These are phyloP conservation scores for Drosophila flavopinicola DNA, from an alignment of 2,888 invertebrate genomes.

Conservation along the genomic window DNA sequence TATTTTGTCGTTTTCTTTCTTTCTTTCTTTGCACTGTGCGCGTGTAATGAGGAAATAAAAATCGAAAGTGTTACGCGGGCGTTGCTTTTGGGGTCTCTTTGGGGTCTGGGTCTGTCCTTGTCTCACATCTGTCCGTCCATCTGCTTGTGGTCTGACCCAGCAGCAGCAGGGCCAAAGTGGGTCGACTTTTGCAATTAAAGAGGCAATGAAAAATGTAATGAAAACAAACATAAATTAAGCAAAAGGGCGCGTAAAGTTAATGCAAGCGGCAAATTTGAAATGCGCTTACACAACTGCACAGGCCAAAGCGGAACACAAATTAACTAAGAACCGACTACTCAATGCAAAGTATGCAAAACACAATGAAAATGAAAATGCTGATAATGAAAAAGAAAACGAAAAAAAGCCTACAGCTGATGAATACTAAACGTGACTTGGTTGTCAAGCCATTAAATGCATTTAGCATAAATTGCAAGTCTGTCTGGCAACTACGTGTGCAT, in stretches of 20 bases:
- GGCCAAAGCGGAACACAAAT: constrained; percentile 30
- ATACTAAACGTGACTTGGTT: constrained; percentile 65
- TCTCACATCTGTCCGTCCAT: constrained; percentile 17
- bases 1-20: constrained; percentile 19
- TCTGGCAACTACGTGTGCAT: constrained; percentile 31
- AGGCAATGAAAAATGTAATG: constrained; percentile 54
- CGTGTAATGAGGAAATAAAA: constrained; percentile 69
- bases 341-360: constrained; percentile 36
- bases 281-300: constrained; percentile 43
- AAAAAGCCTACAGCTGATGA: constrained; percentile 39
- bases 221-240: constrained; percentile 57
- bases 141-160: constrained; percentile 45
- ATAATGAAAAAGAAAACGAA: background rate
- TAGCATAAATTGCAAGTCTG: constrained; percentile 54
- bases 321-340: constrained; percentile 21
- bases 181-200: constrained; percentile 69
- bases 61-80: constrained; percentile 75
- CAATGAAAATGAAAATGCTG: background rate
- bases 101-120: constrained; percentile 28
- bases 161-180: constrained; percentile 42
- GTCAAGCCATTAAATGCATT: constrained; percentile 53
- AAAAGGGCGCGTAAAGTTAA: constrained; percentile 62
- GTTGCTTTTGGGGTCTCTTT: constrained; percentile 42
- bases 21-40: constrained; percentile 33
- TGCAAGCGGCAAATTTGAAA: constrained; percentile 58